These are phyloP conservation scores for Drosophila ironensis DNA, from an alignment of 1,140 invertebrate species.

Conservation along the genomic window DNA sequence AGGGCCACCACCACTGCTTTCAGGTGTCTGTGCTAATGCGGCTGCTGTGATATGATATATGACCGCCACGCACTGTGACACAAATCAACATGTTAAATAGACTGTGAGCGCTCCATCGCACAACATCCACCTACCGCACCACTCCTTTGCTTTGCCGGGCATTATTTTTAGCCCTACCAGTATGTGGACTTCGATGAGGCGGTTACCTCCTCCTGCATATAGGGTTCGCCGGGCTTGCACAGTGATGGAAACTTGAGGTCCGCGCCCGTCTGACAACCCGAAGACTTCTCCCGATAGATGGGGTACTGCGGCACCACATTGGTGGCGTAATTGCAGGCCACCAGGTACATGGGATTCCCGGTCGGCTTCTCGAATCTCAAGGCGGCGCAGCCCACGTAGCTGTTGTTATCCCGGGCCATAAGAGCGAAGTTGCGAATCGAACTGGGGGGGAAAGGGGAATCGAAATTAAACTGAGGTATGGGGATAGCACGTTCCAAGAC, in stretches of 20 bases:
- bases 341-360: conserved; percentile 25
- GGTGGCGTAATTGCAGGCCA: conserved; percentile 63
- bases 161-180: conserved; percentile 24
- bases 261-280: conserved; percentile 45
- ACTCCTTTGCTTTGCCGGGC: not conserved
- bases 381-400: conserved; percentile 55
- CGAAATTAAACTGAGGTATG: too few species aligned
- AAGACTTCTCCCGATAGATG: conserved; percentile 35
- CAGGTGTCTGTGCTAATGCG: conserved; percentile 51
- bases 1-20: conserved; percentile 6
- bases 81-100: conserved; percentile 75
- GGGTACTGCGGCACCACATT: conserved; percentile 29
- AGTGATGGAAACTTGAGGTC: conserved; percentile 34
- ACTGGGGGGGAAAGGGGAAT: conserved; percentile 2
- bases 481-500: too few species aligned
- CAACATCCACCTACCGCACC: not conserved
- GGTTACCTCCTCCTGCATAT: conserved; percentile 19
- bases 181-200: not conserved
- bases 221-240: conserved; percentile 46
- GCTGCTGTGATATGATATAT: conserved; percentile 62
- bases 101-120: conserved; percentile 27
- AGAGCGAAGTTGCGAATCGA: conserved; percentile 53
- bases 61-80: conserved; percentile 45
- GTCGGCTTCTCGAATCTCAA: conserved; percentile 12
- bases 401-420: conserved; percentile 61